Evolutionary conservation across 2,888 invertebrate species (phyloP), one percentile per base, ranked within the genome.

Genomic region (Parthenolecanium corni): DNA sequence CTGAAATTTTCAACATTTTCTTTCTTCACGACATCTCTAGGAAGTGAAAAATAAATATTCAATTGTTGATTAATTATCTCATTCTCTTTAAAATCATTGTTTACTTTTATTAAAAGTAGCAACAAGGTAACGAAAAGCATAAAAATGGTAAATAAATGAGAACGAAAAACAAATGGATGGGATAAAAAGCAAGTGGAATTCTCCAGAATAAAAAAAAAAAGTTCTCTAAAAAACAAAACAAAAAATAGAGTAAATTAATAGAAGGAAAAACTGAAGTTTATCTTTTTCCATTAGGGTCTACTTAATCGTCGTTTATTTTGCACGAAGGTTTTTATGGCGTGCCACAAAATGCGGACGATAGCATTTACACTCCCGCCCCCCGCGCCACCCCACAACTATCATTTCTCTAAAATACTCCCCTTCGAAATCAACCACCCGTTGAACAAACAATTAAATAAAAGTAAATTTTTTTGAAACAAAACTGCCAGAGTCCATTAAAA

Each of bases 391-490:
- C n/a, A n/a, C n/a, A 31, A 31, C 31, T 9, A 31, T 31, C 31
- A n/a, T n/a, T n/a, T 9, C 31, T 31, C 9, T 5, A 5, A 14
- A 24, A 24, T 21, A 44, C 42, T 18, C 56, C 44, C 56, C 46
- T 40, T 11, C 42, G 40, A 42, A 46, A 44, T 42, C 56, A 42
- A 56, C 31, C 31, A 46, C 56, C 56, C 40, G n/a, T 56, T 56
- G 44, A 56, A 46, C 56, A 56, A 56, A 56, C 56, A 56, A 56
- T 56, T 56, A 56, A 56, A 56, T 56, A 56, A 56, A 56, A 54
- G 54, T 54, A 54, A 54, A 54, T 54, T 54, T 54, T 54, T 18
- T 21, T 40, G 18, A 38, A 56, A 11, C 46, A 18, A 18, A 42
- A 42, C 44, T 42, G 44, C 44, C 44, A 14, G n/a, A 42, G 31